These are phyloP conservation scores for Lagocephalus sceleratus DNA, from an alignment of 2,797 vertebrate genomes.

Conservation along the genomic window DNA sequence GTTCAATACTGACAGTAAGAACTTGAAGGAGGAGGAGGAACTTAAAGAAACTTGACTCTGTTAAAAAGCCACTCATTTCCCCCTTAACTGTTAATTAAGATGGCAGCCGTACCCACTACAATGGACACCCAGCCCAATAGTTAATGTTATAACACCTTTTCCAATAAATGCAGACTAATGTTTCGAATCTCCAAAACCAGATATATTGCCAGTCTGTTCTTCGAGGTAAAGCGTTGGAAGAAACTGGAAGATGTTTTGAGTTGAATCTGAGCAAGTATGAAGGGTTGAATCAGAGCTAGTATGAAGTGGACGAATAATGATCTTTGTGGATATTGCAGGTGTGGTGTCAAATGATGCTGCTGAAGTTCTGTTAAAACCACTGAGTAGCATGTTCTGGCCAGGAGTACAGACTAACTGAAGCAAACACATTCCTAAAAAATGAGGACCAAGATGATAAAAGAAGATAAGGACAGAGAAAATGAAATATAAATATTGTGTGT, in stretches of 20 bases:
- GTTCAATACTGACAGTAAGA: slow-evolving; percentile 49
- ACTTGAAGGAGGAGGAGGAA: slow-evolving; percentile 24
- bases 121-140: slow-evolving; percentile 7
- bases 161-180: too few relatives aligned
- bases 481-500: slow-evolving; percentile 27
- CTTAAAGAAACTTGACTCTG: slow-evolving; percentile 48
- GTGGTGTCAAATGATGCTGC: slow-evolving; percentile 1
- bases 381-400: slow-evolving; percentile 22
- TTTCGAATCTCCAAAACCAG: too few relatives aligned
- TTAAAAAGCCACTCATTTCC: slow-evolving; percentile 44
- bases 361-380: slow-evolving; percentile 15
- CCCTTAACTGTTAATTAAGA: slow-evolving; percentile 37
- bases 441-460: slow-evolving; percentile 4
- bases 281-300: too few relatives aligned
- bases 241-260: too few relatives aligned
- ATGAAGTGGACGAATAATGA: too few relatives aligned
- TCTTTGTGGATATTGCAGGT: neutral
- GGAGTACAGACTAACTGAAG: slow-evolving; percentile 14
- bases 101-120: neutral
- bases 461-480: slow-evolving; percentile 14
- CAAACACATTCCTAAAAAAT: slow-evolving; percentile 21
- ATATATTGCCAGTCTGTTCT: too few relatives aligned
- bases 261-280: too few relatives aligned
- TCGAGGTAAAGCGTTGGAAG: too few relatives aligned
- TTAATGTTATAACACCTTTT: too few relatives aligned